A percentile compares a stretch with the other conserved stretches of the same genome.
These are phyloP conservation scores for Synergus itoensis DNA, from an alignment of 2,888 invertebrate species.

Conservation along the genomic window DNA sequence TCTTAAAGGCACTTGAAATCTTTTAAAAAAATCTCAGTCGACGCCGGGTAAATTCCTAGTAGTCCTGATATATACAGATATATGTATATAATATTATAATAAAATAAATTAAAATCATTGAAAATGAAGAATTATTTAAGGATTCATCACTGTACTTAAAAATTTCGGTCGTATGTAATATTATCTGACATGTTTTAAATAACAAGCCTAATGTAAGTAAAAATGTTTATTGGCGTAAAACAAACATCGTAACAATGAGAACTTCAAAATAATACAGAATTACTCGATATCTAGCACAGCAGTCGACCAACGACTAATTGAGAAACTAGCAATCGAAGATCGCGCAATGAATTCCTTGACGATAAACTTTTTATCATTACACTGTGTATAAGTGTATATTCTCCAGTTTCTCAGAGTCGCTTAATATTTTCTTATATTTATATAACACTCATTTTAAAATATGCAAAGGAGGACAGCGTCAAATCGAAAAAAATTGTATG, in stretches of 20 bases:
- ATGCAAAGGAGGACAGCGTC: not conserved
- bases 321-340: not conserved
- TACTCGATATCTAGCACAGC: not conserved
- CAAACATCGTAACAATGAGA: constrained; percentile 24
- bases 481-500: constrained; percentile 19
- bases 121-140: too few species aligned
- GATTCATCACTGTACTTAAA: too few species aligned
- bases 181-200: not conserved
- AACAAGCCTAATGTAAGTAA: not conserved
- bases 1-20: not conserved
- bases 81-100: too few species aligned
- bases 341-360: not conserved
- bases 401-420: not conserved
- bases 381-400: not conserved
- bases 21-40: not conserved
- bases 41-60: too few species aligned
- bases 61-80: too few species aligned
- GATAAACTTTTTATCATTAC: not conserved
- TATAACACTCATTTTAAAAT: constrained; percentile 6
- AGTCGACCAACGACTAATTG: not conserved
- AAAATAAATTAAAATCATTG: too few species aligned
- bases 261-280: constrained; percentile 16
- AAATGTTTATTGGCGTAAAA: constrained; percentile 24
- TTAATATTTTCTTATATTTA: constrained; percentile 1
- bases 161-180: too few species aligned